Evolutionary conservation across 2,888 invertebrate species (phyloP), one percentile per base, ranked within the genome.

Genomic region (Ectemnius continuus): DNA sequence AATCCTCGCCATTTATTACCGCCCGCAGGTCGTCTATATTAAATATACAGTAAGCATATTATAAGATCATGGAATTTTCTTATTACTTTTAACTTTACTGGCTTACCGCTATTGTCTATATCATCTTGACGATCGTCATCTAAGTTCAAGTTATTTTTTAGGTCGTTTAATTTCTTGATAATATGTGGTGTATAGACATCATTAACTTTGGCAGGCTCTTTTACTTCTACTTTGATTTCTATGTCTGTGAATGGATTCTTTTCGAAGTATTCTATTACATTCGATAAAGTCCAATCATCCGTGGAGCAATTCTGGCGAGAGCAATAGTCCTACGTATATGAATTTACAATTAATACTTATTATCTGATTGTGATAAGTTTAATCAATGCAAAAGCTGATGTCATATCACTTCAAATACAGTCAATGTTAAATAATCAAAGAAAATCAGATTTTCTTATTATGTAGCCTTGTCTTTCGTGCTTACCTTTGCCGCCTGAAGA

Each of bases 401-500:
- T n/a, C n/a, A n/a, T 20, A 20, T 20, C 20, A 20, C 20, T 20
- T 20, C 20, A 20, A 20, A 20, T 20, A 20, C 20, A 20, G 20
- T 20, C 20, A 20, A 20, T 20, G 2, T 20, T 20, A 1, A 20
- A 20, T 20, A 20, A 20, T 2, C 1, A 20, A 23, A 23, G 3
- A 23, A 23, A 2, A 23, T 23, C 23, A 2, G 23, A 23, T 23
- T 23, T 1, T 23, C 23, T 23, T 2, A 23, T 23, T 23, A 23
- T 23, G 23, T 23, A 23, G 2, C 23, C 23, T 23, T 2, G 23
- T 36, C 5, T 36, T 36, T 36, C 11, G 36, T n/a, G 23, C 20
- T 56, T 83, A 88, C 88, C 79, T 86, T 87, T 0, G 85, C 65
- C 0, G 88, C 87, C 72, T 81, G 85, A 2, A 88, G 78, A 6